Evolutionary conservation across 2,113 vertebrate genomes (phyloP).

Genomic region (Greenwoodochromis staneri): DNA sequence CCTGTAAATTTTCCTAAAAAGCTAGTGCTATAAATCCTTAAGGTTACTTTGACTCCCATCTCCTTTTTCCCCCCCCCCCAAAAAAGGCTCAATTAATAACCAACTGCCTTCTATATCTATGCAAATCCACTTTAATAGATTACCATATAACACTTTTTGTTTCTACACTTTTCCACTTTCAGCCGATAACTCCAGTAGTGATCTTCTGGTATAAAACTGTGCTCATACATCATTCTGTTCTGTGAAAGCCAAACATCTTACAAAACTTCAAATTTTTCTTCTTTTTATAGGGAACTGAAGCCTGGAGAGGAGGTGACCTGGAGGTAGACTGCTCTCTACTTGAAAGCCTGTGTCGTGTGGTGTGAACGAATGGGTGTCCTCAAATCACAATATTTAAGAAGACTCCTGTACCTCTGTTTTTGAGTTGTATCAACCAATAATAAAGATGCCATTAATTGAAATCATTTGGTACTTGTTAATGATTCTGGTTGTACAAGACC

Average conservation of each 20-base stretch:
- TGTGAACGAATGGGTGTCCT: conserved; percentile 17
- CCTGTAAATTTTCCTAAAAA: background rate
- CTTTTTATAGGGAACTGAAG: conserved; percentile 80
- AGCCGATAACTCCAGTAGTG: background rate
- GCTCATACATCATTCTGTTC: background rate
- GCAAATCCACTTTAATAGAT: background rate
- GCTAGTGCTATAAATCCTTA: background rate
- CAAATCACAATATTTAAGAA: conserved; percentile 27
- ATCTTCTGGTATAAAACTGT: background rate
- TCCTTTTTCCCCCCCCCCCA: accelerated
- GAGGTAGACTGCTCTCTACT: conserved; percentile 71
- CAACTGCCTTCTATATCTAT: background rate
- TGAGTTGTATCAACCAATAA: conserved; percentile 41
- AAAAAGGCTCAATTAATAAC: background rate
- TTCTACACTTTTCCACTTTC: background rate
- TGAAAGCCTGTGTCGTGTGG: background rate
- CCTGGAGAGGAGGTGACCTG: conserved; percentile 86
- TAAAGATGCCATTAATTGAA: conserved; percentile 44
- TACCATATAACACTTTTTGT: background rate
- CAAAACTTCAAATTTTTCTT: background rate
- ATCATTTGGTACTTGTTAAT: background rate
- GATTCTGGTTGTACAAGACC: background rate
- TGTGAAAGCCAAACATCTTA: background rate
- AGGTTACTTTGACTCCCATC: background rate
- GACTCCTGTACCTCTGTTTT: background rate